phyloP scores from a whole-genome alignment of 2,797 vertebrate species.

The Cetoscarus ocellatus region DNA sequence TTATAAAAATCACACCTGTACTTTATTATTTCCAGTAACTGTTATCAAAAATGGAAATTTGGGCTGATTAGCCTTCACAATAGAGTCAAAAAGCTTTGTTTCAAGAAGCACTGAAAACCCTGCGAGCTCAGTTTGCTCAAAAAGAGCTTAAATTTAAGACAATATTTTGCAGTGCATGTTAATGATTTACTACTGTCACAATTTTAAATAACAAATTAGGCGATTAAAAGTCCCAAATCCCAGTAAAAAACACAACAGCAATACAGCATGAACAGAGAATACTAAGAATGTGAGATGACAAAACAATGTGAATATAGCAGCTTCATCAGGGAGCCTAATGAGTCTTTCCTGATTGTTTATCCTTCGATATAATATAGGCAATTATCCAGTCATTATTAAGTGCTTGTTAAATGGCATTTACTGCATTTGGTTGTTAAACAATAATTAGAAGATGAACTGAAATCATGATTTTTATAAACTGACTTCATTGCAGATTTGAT shows the following conservation, averaged over 20 bases:
- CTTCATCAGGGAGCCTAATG: slow-evolving; percentile 4
- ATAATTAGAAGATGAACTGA: too few species aligned
- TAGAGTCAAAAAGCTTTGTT: background rate
- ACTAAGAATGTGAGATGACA: slow-evolving; percentile 17
- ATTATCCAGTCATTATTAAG: too few species aligned
- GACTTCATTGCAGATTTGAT: too few species aligned
- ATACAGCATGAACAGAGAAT: background rate
- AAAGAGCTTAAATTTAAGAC: background rate
- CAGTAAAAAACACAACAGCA: background rate
- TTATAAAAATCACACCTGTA: slow-evolving; percentile 3
- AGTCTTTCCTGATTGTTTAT: slow-evolving; percentile 23
- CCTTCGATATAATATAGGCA: background rate
- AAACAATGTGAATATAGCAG: slow-evolving; percentile 12
- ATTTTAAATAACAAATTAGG: background rate
- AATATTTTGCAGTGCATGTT: background rate
- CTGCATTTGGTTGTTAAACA: too few species aligned
- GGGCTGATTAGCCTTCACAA: background rate
- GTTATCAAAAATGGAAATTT: background rate
- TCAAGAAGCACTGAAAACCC: background rate
- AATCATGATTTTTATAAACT: too few species aligned
- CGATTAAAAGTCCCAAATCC: background rate
- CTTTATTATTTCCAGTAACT: background rate
- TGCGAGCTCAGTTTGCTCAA: background rate
- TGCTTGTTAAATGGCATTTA: too few species aligned
- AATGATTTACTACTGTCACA: background rate